phyloP scores from a whole-genome alignment of 2,113 vertebrate genomes.

The Scytalopus superciliaris region DNA sequence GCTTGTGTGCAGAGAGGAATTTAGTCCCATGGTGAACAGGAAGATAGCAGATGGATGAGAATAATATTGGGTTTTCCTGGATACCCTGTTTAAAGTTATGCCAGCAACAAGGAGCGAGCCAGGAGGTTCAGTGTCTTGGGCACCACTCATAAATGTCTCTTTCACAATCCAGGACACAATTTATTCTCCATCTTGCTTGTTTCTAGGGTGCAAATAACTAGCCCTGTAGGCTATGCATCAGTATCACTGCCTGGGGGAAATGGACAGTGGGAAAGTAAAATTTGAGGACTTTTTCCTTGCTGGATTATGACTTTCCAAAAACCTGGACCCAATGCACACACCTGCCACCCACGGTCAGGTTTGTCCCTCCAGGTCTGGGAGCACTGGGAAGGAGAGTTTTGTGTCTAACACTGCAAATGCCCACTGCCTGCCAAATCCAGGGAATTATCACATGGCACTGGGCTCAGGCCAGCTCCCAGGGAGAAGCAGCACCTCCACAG shows the following conservation, averaged over 20 bases:
- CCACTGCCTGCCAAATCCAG: neutral
- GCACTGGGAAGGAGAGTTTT: neutral
- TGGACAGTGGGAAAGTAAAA: accelerated
- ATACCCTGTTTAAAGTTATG: neutral
- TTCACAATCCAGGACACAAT: neutral
- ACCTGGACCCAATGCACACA: neutral
- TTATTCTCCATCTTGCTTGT: neutral
- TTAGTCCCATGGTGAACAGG: neutral
- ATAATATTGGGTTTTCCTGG: neutral
- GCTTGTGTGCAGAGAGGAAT: neutral
- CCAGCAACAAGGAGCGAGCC: neutral
- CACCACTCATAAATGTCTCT: neutral
- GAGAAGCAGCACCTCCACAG: neutral
- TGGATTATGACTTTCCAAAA: neutral
- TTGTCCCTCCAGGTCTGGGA: neutral
- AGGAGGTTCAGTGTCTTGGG: neutral
- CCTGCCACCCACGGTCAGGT: neutral
- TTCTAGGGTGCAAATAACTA: neutral
- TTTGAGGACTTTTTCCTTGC: neutral
- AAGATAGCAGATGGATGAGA: neutral
- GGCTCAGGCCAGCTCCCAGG: neutral
- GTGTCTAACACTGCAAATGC: neutral
- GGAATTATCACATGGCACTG: accelerated
- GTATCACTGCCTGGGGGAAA: neutral
- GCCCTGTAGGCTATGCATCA: neutral